Evolutionary conservation across 2,888 invertebrate genomes (phyloP).

Genomic region (Kryphioiulus occultus): DNA sequence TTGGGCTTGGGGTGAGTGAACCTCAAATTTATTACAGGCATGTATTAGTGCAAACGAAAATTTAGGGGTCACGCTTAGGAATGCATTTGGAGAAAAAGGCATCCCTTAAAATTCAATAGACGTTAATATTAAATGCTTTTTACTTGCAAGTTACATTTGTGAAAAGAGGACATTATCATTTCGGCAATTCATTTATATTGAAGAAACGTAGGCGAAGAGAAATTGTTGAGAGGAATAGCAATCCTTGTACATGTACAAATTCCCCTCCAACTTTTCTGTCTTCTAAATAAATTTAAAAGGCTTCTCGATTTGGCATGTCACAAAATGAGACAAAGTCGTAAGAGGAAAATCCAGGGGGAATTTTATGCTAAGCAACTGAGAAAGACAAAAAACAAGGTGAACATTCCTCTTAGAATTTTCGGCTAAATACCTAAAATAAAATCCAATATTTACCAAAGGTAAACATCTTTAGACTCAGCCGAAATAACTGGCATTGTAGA

Average conservation of each 20-base stretch:
- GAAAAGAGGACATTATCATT: constrained; percentile 39
- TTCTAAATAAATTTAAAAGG: constrained; percentile 40
- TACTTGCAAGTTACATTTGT: neutral
- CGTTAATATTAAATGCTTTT: constrained; percentile 40
- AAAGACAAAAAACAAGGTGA: constrained; percentile 39
- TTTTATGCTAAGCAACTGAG: constrained; percentile 36
- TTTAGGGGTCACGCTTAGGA: constrained; percentile 40
- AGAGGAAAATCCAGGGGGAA: constrained; percentile 40
- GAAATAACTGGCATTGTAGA: constrained; percentile 1
- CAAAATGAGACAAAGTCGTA: constrained; percentile 39
- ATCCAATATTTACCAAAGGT: constrained; percentile 28
- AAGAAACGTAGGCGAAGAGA: constrained; percentile 22
- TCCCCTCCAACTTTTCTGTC: constrained; percentile 31
- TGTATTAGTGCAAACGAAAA: constrained; percentile 40
- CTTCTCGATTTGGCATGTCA: constrained; percentile 40
- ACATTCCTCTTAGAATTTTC: constrained; percentile 39
- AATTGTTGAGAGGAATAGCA: constrained; percentile 29
- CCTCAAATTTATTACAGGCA: constrained; percentile 39
- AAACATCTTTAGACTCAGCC: constrained; percentile 27
- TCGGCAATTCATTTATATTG: constrained; percentile 40
- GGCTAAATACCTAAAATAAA: constrained; percentile 39
- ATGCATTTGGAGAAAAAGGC: neutral
- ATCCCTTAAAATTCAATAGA: constrained; percentile 40
- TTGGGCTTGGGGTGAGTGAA: neutral
- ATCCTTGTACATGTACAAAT: neutral